phyloP scores from a whole-genome alignment of 2,113 vertebrate genomes.

The Crotophaga sulcirostris region DNA sequence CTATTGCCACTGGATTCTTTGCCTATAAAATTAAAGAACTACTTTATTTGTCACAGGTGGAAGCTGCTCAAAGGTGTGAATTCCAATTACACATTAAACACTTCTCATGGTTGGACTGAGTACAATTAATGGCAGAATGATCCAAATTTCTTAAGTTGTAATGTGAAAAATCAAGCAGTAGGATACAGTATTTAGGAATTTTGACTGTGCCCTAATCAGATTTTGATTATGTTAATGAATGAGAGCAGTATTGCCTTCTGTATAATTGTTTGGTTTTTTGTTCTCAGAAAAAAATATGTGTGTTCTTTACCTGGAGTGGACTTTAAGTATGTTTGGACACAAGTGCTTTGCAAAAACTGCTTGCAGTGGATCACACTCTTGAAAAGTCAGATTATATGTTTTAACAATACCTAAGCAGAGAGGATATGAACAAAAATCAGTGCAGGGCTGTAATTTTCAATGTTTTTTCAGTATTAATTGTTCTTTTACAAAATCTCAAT shows the following conservation, averaged over 20 bases:
- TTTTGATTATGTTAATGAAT: not conserved
- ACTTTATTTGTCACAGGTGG: not conserved
- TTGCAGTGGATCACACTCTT: constrained; percentile 88
- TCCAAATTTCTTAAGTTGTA: not conserved
- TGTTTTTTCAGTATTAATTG: not conserved
- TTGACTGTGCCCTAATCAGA: not conserved
- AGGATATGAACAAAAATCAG: constrained; percentile 22
- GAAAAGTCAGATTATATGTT: constrained; percentile 87
- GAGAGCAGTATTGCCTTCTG: not conserved
- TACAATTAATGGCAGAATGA: not conserved
- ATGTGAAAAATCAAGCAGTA: not conserved
- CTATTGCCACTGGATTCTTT: not conserved
- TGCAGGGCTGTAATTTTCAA: not conserved
- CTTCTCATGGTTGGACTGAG: not conserved
- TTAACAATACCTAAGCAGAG: constrained; percentile 84
- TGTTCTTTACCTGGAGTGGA: constrained; percentile 85
- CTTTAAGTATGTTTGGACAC: constrained; percentile 86
- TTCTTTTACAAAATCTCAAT: not conserved
- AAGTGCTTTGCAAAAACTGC: constrained; percentile 85
- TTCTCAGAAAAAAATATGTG: fast-evolving
- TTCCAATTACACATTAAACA: fast-evolving
- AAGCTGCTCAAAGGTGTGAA: not conserved
- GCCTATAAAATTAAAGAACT: not conserved
- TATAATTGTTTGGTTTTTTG: not conserved
- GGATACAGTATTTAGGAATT: not conserved